Evolutionary conservation across 2,113 vertebrate genomes (phyloP).

Genomic region (Pedionomus torquatus): DNA sequence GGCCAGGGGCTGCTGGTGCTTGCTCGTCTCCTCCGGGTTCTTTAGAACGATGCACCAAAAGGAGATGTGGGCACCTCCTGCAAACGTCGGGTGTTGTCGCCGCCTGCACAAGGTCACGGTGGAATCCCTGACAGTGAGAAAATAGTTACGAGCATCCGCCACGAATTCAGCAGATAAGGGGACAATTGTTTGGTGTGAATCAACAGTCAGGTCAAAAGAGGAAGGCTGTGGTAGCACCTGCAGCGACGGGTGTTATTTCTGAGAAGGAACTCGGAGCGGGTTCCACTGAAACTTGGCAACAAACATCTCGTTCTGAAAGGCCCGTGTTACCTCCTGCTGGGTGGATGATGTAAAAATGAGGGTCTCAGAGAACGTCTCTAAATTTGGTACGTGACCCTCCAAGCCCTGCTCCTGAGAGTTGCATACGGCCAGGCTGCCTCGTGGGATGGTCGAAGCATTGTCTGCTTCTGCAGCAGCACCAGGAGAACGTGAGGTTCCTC

Average conservation of each 20-base stretch:
- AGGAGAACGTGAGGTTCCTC: neutral
- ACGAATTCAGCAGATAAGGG: neutral
- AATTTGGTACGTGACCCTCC: neutral
- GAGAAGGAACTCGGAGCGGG: neutral
- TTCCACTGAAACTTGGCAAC: neutral
- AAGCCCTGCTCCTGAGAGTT: neutral
- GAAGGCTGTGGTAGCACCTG: neutral
- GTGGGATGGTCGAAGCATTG: rapidly evolving
- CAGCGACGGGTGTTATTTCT: rapidly evolving
- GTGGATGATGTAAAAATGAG: neutral
- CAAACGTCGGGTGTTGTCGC: neutral
- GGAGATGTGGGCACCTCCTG: neutral
- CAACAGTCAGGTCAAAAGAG: neutral
- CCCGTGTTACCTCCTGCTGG: neutral
- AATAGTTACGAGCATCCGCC: rapidly evolving
- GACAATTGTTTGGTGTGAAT: rapidly evolving
- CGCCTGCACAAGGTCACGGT: neutral
- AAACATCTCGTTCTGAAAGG: neutral
- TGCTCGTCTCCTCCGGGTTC: rapidly evolving
- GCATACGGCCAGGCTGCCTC: neutral
- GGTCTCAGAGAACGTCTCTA: neutral
- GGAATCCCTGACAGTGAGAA: neutral
- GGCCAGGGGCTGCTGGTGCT: neutral
- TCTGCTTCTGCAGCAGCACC: neutral
- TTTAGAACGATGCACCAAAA: neutral